Evolutionary conservation across 2,113 vertebrate genomes (phyloP), one percentile per base, ranked within the genome.

Genomic region (Meleagris gallopavo): DNA sequence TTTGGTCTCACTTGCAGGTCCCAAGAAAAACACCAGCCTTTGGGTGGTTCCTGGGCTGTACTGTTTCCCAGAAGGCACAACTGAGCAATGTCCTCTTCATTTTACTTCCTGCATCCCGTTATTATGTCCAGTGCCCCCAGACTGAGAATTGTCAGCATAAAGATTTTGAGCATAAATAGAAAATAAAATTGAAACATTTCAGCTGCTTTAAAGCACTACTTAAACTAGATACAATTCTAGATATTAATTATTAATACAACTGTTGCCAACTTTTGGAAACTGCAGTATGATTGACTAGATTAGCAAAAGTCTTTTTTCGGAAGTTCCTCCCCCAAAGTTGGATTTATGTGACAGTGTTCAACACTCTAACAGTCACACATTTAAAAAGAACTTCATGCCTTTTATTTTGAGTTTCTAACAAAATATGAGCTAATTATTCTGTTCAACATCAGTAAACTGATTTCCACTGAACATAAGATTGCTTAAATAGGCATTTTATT

Each of bases 11-110:
- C 4, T 52, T 70, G 1, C 34, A 84, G 2, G 2, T 57, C 6
- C 24, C 8, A 10, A 9, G 4, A 3, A 6, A 48, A 22, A 48
- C 43, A 65, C 10, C 12, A 48, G 4, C 20, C 32, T 15, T 17
- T 8, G 2, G 10, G 5, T 13, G 32, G 5, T 60, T 65, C 11
- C 6, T 5, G 54, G 32, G 4, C 10, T 65, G 64, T 1, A 0
- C 17, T 87, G 16, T 13, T 10, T 67, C 9, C 22, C 29, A 30
- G 18, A 30, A 7, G 48, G 41, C 10, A 64, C 10, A 8, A 12
- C 3, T 24, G 12, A 66, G 25, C 11, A 61, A 38, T 10, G 48
- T 2, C 0, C 2, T 60, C 17, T 52, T 75, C 2, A 25, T 72
- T 72, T 84, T n/a, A n/a, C 18, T 61, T 4, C 4, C 29, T 34